phyloP scores from a whole-genome alignment of 2,888 invertebrate genomes.

The Atrina japonica region DNA sequence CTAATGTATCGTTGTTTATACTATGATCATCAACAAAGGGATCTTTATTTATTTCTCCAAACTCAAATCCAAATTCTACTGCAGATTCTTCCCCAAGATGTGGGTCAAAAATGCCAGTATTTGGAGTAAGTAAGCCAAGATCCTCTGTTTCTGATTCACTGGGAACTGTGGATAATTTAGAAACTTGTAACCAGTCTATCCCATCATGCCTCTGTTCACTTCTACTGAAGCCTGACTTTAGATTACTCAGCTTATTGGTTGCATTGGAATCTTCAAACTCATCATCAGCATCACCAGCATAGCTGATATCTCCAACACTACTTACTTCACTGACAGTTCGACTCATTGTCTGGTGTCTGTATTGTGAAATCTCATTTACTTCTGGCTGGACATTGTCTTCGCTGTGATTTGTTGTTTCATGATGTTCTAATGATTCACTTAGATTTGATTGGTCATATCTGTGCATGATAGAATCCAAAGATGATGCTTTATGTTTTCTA shows the following conservation, averaged over 20 bases:
- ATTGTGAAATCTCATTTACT: background rate
- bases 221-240: slow-evolving; percentile 15
- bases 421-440: background rate
- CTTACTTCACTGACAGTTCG: slow-evolving; percentile 51
- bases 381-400: background rate
- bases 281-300: slow-evolving; percentile 66
- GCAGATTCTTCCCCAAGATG: background rate
- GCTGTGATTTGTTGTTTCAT: too few relatives aligned
- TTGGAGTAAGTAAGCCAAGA: background rate
- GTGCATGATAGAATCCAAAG: slow-evolving; percentile 10
- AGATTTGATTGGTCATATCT: slow-evolving; percentile 8
- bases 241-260: slow-evolving; percentile 54
- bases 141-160: background rate
- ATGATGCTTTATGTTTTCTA: slow-evolving; percentile 6
- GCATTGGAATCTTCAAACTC: slow-evolving; percentile 61
- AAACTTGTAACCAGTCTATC: background rate
- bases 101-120: slow-evolving; percentile 1
- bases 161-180: background rate
- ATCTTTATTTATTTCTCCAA: slow-evolving; percentile 34
- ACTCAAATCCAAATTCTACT: slow-evolving; percentile 1
- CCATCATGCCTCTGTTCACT: background rate
- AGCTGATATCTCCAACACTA: slow-evolving; percentile 35
- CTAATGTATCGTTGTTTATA: background rate
- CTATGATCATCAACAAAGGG: background rate
- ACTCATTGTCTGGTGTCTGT: slow-evolving; percentile 5